Conservation (phyloP, 1,140 invertebrate species). For the Chionoecetes opilio region DNA sequence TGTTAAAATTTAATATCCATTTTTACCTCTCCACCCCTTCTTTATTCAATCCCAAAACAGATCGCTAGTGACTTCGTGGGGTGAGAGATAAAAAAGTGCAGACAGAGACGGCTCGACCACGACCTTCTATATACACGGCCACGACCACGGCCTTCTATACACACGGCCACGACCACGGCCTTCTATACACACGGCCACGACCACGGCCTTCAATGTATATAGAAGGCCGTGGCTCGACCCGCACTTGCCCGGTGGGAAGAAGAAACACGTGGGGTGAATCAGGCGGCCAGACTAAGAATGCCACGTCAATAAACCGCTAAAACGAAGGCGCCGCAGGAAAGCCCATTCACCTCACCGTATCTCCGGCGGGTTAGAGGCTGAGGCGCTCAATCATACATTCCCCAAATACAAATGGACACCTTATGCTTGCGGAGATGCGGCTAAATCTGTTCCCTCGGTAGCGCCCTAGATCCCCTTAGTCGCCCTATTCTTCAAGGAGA, state of each 20-base stretch:
- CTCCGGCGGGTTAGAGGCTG: background rate
- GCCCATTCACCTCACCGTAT: background rate
- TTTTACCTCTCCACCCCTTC: background rate
- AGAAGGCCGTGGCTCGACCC: no score
- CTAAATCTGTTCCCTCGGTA: background rate
- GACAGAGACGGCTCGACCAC: no score
- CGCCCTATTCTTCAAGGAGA: background rate
- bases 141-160: no score
- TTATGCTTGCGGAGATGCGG: slow-evolving; percentile 38
- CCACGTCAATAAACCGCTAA: slow-evolving; percentile 28
- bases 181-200: no score
- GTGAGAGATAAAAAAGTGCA: no score
- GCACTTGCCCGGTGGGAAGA: background rate
- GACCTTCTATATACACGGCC: no score
- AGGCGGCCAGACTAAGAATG: slow-evolving; percentile 4
- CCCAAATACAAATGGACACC: slow-evolving; percentile 36
- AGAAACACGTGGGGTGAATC: background rate
- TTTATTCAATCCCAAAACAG: no score
- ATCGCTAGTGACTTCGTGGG: no score
- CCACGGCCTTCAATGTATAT: no score
- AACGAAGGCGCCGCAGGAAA: slow-evolving; percentile 1
- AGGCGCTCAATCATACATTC: slow-evolving; percentile 36
- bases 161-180: no score
- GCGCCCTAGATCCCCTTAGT: background rate
- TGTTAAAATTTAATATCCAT: background rate